Percentiles rank a stretch among this genome's conserved stretches.
phyloP scores from a whole-genome alignment of 2,113 vertebrate species.

The Herpetotheres cachinnans region DNA sequence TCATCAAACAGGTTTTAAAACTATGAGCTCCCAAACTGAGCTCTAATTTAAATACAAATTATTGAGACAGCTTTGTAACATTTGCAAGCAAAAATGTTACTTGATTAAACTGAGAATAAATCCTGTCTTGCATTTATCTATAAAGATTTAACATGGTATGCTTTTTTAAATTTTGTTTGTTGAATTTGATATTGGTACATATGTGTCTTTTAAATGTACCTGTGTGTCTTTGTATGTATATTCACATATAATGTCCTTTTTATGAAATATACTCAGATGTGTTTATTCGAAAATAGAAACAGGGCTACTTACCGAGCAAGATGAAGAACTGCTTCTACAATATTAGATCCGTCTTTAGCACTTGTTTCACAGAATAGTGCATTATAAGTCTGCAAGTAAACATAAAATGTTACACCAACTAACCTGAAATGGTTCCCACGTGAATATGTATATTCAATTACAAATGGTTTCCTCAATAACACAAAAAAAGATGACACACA shows the following conservation, averaged over 20 bases:
- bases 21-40: not conserved
- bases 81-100: not conserved
- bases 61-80: not conserved
- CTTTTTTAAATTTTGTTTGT: not conserved
- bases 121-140: not conserved
- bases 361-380: conserved; percentile 92
- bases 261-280: not conserved
- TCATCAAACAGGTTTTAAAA: not conserved
- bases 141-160: not conserved
- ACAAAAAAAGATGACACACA: not conserved
- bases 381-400: conserved; percentile 79
- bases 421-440: not conserved
- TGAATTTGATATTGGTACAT: not conserved
- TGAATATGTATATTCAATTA: not conserved
- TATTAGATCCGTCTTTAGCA: conserved; percentile 88
- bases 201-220: not conserved
- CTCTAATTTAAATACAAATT: not conserved
- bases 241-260: not conserved
- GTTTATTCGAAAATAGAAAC: not conserved
- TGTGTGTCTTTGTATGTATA: not conserved
- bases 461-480: not conserved
- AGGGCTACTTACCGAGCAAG: conserved; percentile 82
- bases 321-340: conserved; percentile 90
- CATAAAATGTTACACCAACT: not conserved
- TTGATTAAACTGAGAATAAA: not conserved